phyloP scores from a whole-genome alignment of 1,140 invertebrate genomes.

The Chymomyza costata region DNA sequence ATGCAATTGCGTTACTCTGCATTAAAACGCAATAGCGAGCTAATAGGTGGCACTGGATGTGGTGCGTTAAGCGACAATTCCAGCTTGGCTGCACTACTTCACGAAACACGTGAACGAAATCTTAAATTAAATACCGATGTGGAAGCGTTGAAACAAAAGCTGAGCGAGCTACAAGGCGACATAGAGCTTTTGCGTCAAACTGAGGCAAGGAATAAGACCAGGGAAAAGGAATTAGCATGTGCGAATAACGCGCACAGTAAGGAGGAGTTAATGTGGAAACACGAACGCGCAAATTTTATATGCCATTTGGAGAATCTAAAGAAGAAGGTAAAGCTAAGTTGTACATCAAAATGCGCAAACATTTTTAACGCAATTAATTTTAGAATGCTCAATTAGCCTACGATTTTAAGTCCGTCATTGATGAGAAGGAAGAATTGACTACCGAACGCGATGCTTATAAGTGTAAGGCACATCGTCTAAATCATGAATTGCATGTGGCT shows the following conservation, averaged over 20 bases:
- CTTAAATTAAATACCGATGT: conserved; percentile 82
- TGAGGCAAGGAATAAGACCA: conserved; percentile 35
- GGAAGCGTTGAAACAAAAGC: conserved; percentile 82
- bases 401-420: conserved; percentile 86
- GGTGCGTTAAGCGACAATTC: conserved; percentile 55
- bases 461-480: conserved; percentile 88
- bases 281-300: conserved; percentile 82
- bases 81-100: conserved; percentile 74
- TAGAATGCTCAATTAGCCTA: conserved; percentile 74
- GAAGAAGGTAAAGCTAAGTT: conserved; percentile 74
- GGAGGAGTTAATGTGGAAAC: conserved; percentile 74
- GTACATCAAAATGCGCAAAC: background rate
- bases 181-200: conserved; percentile 79
- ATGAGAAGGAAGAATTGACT: conserved; percentile 91
- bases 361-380: background rate
- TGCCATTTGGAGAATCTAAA: conserved; percentile 82
- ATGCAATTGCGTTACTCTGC: conserved; percentile 80
- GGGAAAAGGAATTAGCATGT: conserved; percentile 58
- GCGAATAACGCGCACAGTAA: conserved; percentile 47
- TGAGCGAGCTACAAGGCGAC: conserved; percentile 84
- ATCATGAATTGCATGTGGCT: conserved; percentile 86
- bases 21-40: conserved; percentile 75
- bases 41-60: conserved; percentile 26
- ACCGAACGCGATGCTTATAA: conserved; percentile 90
- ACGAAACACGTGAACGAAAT: conserved; percentile 81